These are phyloP conservation scores for Amphiura filiformis DNA, from an alignment of 35 echinoderm and acorn worm species.

Conservation along the genomic window DNA sequence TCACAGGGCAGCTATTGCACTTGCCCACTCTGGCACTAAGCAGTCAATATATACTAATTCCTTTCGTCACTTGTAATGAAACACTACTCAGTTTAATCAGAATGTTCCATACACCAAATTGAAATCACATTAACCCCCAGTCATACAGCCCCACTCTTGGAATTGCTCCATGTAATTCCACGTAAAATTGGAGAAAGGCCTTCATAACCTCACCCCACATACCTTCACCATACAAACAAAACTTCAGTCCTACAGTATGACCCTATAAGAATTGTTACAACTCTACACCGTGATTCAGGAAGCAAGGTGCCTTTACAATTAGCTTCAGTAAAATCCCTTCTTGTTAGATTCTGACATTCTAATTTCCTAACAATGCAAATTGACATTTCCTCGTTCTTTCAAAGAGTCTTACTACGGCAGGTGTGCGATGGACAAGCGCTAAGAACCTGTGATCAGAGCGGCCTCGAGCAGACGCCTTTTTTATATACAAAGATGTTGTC, in stretches of 20 bases:
- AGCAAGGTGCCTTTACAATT: conserved; percentile 5
- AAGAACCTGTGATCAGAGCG: background rate
- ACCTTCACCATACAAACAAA: background rate
- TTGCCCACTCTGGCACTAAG: too few relatives aligned
- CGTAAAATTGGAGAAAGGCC: too few relatives aligned
- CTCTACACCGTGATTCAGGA: background rate
- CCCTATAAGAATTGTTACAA: background rate
- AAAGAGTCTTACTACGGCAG: background rate
- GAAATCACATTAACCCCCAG: too few relatives aligned
- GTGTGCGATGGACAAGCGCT: background rate
- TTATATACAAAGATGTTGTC: background rate
- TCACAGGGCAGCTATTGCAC: too few relatives aligned
- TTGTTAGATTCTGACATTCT: background rate
- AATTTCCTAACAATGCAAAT: conserved; percentile 12
- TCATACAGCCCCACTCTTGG: too few relatives aligned
- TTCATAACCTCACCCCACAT: too few relatives aligned
- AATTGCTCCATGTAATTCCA: too few relatives aligned
- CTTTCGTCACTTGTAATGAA: too few relatives aligned
- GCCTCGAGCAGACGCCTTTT: background rate
- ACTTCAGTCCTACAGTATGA: background rate
- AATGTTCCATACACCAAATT: too few relatives aligned
- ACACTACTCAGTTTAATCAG: too few relatives aligned
- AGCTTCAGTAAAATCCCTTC: background rate
- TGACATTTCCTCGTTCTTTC: background rate
- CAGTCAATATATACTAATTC: too few relatives aligned